Evolutionary conservation across 2,113 vertebrate species (phyloP).

Genomic region (Abramis brama): DNA sequence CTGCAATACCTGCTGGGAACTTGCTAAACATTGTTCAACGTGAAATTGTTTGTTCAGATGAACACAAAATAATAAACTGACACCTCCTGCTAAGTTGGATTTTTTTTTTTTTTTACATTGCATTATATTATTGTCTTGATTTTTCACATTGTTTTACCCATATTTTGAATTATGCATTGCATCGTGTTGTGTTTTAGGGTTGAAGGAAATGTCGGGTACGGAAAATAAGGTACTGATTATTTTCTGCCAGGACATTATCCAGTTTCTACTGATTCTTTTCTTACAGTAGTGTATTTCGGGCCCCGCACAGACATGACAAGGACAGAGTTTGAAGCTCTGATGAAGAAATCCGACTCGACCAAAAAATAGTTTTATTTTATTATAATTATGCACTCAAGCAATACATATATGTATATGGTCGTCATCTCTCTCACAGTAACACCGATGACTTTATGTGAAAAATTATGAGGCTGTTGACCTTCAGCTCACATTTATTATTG

Average conservation of each 20-base stretch:
- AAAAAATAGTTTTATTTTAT: not conserved
- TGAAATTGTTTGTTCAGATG: not conserved
- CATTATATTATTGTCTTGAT: not conserved
- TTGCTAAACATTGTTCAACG: not conserved
- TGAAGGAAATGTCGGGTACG: not conserved
- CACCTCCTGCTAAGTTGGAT: too few relatives aligned
- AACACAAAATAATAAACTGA: too few relatives aligned
- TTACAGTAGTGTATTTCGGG: not conserved
- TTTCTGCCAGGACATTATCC: not conserved
- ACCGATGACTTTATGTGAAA: conserved; percentile 10
- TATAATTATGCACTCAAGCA: not conserved
- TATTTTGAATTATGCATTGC: not conserved
- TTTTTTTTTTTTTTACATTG: not conserved
- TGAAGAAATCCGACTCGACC: not conserved
- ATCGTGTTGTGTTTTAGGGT: not conserved
- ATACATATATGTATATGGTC: not conserved
- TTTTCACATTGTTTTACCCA: not conserved
- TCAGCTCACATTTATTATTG: conserved; percentile 18
- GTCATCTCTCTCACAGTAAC: not conserved
- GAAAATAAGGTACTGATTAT: not conserved
- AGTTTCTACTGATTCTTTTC: not conserved
- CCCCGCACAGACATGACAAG: not conserved
- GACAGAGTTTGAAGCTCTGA: not conserved
- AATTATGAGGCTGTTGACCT: not conserved
- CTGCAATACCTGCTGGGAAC: not conserved